These are phyloP conservation scores for Gadus macrocephalus DNA, from an alignment of 2,113 vertebrate genomes.

Conservation along the genomic window DNA sequence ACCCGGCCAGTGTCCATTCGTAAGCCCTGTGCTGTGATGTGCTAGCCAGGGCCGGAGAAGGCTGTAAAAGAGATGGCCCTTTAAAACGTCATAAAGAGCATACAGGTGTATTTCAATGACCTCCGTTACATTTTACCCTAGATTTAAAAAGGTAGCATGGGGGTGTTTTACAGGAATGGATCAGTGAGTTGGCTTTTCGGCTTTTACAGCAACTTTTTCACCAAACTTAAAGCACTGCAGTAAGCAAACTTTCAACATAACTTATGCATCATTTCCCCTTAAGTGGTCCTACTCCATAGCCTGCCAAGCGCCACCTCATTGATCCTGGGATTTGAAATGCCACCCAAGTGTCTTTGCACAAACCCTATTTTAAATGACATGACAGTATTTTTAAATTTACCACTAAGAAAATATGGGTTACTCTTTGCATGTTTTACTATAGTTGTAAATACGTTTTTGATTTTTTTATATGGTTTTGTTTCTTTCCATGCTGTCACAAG, in stretches of 20 bases:
- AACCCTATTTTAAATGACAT: conserved; percentile 68
- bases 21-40: conserved; percentile 22
- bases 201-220: conserved; percentile 11
- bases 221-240: conserved; percentile 21
- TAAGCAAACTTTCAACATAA: neutral
- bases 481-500: conserved; percentile 71
- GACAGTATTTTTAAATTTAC: conserved; percentile 73
- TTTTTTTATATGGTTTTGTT: conserved; percentile 76
- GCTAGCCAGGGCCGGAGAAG: too few species aligned
- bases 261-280: neutral
- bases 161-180: conserved; percentile 52
- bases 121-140: conserved; percentile 41
- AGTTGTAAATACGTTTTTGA: conserved; percentile 73
- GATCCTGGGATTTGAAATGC: conserved; percentile 60
- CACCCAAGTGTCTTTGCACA: conserved; percentile 73
- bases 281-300: conserved; percentile 21
- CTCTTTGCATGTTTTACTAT: conserved; percentile 74
- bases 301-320: conserved; percentile 54
- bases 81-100: conserved; percentile 22
- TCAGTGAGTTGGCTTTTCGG: conserved; percentile 56
- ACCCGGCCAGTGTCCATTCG: conserved; percentile 8
- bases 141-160: conserved; percentile 62
- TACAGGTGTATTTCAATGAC: conserved; percentile 42
- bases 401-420: conserved; percentile 71
- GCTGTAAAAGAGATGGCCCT: conserved; percentile 26